These are phyloP conservation scores for Neuroterus valhalla DNA, from an alignment of 1,140 invertebrate species.

Conservation along the genomic window DNA sequence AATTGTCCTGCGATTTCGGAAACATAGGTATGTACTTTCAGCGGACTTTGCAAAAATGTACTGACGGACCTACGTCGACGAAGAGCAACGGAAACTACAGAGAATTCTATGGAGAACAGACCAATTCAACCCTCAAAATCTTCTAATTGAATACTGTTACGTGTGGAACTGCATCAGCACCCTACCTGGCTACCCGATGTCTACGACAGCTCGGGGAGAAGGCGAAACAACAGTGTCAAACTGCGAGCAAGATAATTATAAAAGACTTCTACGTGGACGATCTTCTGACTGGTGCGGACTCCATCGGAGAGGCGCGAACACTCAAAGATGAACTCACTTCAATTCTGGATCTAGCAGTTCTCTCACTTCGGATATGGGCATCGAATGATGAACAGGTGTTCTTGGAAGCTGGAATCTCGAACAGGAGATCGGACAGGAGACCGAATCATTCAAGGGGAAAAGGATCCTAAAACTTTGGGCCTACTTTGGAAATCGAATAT, in stretches of 20 bases:
- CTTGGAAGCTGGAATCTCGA: background rate
- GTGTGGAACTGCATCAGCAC: slow-evolving; percentile 31
- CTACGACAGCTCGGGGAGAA: slow-evolving; percentile 31
- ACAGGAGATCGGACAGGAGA: no score
- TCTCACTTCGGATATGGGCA: no score
- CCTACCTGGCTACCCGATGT: slow-evolving; percentile 34
- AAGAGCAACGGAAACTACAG: slow-evolving; percentile 39
- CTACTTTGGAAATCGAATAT: background rate
- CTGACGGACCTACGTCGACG: slow-evolving; percentile 38
- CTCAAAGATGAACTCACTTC: no score
- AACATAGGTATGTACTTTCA: slow-evolving; percentile 43
- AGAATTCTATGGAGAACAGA: slow-evolving; percentile 44
- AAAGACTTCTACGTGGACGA: slow-evolving; percentile 70
- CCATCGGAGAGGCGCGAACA: background rate
- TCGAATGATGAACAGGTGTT: no score
- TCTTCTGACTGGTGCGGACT: no score
- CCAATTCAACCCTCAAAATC: background rate
- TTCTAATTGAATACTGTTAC: slow-evolving; percentile 38
- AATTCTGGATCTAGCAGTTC: no score
- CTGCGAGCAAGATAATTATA: slow-evolving; percentile 39
- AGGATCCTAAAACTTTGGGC: background rate
- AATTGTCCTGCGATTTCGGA: slow-evolving; percentile 46
- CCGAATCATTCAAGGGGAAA: background rate
- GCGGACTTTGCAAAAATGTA: no score
- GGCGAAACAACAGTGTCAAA: slow-evolving; percentile 4